Percentiles rank a stretch among this genome's conserved stretches.
These are phyloP conservation scores for Microtus montanus DNA, from an alignment of 2,113 vertebrate genomes.

Conservation along the genomic window DNA sequence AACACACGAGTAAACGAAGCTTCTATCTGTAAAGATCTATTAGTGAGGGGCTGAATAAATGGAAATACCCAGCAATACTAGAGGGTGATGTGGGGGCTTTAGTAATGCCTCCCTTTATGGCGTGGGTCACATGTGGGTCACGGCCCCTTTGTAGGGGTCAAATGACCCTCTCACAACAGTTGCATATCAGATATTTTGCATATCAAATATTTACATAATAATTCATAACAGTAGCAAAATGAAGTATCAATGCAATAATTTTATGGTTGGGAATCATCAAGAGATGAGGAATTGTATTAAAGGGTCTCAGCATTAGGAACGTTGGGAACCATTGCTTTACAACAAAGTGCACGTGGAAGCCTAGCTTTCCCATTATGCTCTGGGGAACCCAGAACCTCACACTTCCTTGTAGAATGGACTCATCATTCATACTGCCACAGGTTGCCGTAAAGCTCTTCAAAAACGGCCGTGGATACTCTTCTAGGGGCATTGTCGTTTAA, in stretches of 20 bases:
- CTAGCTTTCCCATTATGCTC: background rate
- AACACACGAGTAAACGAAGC: background rate
- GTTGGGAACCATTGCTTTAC: background rate
- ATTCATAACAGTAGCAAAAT: background rate
- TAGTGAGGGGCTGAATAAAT: background rate
- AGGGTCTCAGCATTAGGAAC: background rate
- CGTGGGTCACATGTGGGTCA: background rate
- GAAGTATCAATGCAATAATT: background rate
- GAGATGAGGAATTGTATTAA: background rate
- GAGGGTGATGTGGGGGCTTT: background rate
- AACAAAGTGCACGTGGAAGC: background rate
- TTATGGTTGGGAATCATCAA: background rate
- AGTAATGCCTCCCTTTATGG: background rate
- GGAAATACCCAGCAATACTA: too few relatives aligned
- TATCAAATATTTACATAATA: background rate
- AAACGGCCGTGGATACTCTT: background rate
- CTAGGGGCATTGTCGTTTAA: background rate
- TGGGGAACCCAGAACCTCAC: background rate
- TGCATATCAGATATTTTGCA: background rate
- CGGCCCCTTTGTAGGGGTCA: background rate
- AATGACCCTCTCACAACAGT: background rate
- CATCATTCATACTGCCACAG: background rate
- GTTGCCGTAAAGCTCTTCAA: background rate
- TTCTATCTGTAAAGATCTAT: background rate
- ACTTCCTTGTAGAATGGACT: background rate